Percentiles rank a stretch among this genome's conserved stretches.
Conservation (phyloP, 1,140 invertebrate species). For the Branchinecta lynchi region DNA sequence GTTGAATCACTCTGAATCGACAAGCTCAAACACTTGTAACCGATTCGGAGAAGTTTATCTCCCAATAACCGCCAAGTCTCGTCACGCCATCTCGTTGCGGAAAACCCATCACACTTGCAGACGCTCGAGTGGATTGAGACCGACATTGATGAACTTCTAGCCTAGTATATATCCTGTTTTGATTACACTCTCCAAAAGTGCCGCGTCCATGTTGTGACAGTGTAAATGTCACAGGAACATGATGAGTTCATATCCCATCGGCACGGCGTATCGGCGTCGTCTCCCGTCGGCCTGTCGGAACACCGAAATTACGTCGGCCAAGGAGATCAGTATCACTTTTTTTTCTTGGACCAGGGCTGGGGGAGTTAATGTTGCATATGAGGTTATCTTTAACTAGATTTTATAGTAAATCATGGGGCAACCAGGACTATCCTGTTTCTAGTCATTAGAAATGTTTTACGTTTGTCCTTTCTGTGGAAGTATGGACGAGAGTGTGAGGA, state of each 20-base stretch:
- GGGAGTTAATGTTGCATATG: too few species aligned
- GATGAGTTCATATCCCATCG: constrained; percentile 4
- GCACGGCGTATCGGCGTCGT: background rate
- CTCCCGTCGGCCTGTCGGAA: background rate
- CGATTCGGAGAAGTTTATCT: too few species aligned
- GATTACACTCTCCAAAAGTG: background rate
- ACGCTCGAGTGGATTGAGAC: background rate
- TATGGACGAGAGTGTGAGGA: too few species aligned
- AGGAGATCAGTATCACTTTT: too few species aligned
- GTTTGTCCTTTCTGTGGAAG: too few species aligned
- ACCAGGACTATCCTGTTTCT: too few species aligned
- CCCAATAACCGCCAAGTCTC: background rate
- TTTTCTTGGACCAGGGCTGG: too few species aligned
- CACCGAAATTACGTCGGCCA: background rate
- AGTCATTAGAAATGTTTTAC: too few species aligned
- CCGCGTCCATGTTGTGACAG: background rate
- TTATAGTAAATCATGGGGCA: too few species aligned
- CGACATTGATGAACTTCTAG: background rate
- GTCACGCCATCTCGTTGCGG: background rate
- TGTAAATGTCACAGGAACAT: background rate
- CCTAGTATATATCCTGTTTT: constrained; percentile 1
- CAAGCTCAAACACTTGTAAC: too few species aligned
- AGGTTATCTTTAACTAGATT: too few species aligned
- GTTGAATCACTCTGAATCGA: too few species aligned
- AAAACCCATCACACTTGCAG: background rate